Base-by-base conservation (phyloP, 2,888 invertebrate genomes). In the Lycocerus yunnanus region DNA sequence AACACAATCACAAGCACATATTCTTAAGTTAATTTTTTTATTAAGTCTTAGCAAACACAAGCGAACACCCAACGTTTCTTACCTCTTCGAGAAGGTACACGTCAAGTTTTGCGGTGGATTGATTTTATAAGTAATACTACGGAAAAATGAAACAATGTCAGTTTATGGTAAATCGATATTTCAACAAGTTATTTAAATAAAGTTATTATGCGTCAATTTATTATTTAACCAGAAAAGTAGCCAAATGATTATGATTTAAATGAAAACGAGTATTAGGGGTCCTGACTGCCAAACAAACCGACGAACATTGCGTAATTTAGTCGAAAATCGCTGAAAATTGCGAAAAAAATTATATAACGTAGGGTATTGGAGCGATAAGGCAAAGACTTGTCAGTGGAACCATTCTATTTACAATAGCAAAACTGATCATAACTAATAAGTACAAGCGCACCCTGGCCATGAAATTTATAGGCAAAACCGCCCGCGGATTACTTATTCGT, bases 41-140 rank as follows among this genome's bases (percentile, higher is more conserved):
- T n/a, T 43, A 6, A 43, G 8, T 43, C 43, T n/a, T 43, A 43
- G 43, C 43, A 43, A 43, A 43, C 43, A 43, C 43, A 43, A 43
- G 43, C 43, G 43, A 43, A 43, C 43, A 43, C 43, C 13, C 43
- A 43, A 43, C 43, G 43, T 43, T 43, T 43, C 43, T 43, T 43
- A 43, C 43, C 43, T n/a, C 43, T 43, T 43, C 43, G 43, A 43
- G 43, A 43, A 43, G 43, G 43, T 43, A 43, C 16, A 63, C 61
- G 61, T 63, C 18, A 14, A 66, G 66, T 15, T 27, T 66, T 66
- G 6, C 24, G 27, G n/a, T 18, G 13, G 66, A 66, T 66, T 63
- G 58, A 68, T 71, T 69, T 74, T 74, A 74, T 68, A 74, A 68
- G 71, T 58, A 74, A 71, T 74, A 74, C 74, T 74, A 71, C 20